Conservation (phyloP, 2,797 vertebrate genomes). For the Bovichtus diacanthus region DNA sequence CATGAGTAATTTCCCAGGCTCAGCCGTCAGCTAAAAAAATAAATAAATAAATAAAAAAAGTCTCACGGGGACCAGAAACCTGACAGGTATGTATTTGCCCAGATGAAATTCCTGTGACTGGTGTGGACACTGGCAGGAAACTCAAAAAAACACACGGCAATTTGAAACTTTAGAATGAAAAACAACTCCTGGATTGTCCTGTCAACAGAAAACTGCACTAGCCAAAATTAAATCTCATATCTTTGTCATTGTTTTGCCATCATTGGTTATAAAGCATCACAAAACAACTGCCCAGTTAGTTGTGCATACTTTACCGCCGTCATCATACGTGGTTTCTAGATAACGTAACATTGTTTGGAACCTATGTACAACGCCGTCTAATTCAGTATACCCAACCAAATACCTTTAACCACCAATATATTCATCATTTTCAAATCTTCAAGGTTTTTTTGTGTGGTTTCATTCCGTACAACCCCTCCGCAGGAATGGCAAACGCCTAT, state of each 20-base stretch:
- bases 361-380: not conserved
- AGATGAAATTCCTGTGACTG: slow-evolving; percentile 12
- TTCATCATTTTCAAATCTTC: not conserved
- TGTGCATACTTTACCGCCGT: not conserved
- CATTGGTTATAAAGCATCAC: not conserved
- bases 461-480: not conserved
- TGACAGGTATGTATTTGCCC: slow-evolving; percentile 16
- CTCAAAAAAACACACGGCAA: not conserved
- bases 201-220: not conserved
- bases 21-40: not conserved
- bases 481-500: not conserved
- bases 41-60: not conserved
- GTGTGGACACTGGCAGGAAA: slow-evolving; percentile 18
- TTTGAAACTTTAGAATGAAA: slow-evolving; percentile 7
- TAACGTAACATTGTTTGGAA: not conserved
- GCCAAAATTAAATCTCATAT: slow-evolving; percentile 8
- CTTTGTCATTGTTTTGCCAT: not conserved
- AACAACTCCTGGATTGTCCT: slow-evolving; percentile 2
- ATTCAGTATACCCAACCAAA: not conserved
- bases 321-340: not conserved
- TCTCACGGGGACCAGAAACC: not conserved
- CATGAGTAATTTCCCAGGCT: not conserved
- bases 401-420: not conserved
- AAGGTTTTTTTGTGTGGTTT: not conserved
- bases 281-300: not conserved